These are phyloP conservation scores for Pavo muticus DNA, from an alignment of 2,113 vertebrate species.

Conservation along the genomic window DNA sequence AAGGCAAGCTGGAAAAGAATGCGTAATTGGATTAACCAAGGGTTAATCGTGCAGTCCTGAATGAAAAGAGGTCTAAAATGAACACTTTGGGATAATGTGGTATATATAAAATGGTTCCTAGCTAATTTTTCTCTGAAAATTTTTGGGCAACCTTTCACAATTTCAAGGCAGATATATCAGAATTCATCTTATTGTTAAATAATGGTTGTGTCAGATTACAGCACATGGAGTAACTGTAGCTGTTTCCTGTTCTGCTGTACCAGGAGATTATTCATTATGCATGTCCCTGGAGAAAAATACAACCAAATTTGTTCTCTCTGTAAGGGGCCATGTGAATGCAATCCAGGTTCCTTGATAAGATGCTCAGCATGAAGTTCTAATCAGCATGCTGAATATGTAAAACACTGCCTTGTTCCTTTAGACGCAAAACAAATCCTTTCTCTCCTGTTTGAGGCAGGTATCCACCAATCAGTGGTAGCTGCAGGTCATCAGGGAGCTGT, in stretches of 20 bases:
- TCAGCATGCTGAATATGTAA: neutral
- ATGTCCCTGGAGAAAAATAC: slow-evolving; percentile 9
- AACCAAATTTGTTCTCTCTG: neutral
- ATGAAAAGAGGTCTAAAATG: neutral
- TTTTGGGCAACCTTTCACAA: neutral
- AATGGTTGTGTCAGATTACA: slow-evolving; percentile 44
- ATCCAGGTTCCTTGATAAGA: neutral
- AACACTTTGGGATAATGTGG: neutral
- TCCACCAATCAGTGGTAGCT: neutral
- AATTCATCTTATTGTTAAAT: slow-evolving; percentile 34
- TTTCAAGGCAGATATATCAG: slow-evolving; percentile 1
- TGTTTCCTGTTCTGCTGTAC: slow-evolving; percentile 17
- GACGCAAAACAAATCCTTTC: neutral
- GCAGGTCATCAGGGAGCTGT: neutral
- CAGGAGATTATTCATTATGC: neutral
- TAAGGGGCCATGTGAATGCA: neutral
- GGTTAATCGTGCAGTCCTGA: slow-evolving; percentile 16
- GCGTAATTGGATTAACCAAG: slow-evolving; percentile 59
- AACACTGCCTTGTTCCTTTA: neutral
- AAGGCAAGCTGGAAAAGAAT: slow-evolving; percentile 43
- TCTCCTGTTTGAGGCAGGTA: neutral
- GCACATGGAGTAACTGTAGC: neutral
- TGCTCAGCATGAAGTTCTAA: neutral
- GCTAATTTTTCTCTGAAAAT: neutral
- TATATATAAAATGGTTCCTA: neutral